These are phyloP conservation scores for Lasioglossum lativentre DNA, from an alignment of 2,888 invertebrate species.

Conservation along the genomic window DNA sequence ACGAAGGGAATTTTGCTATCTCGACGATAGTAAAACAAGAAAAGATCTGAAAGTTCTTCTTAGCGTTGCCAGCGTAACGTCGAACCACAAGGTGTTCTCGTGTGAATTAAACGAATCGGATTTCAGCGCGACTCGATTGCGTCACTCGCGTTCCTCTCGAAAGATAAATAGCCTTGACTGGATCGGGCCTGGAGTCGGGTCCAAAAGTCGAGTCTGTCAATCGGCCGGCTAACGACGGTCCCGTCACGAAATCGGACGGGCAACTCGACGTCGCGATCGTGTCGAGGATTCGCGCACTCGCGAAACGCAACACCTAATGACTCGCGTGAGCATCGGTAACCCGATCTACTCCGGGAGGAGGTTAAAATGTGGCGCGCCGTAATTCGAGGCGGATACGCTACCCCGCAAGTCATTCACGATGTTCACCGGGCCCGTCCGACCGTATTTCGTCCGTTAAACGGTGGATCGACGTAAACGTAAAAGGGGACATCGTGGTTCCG, in stretches of 20 bases:
- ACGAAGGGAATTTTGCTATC: not conserved
- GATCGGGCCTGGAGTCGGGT: not conserved
- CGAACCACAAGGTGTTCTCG: not conserved
- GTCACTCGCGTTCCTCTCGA: constrained; percentile 6
- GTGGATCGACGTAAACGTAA: constrained; percentile 44
- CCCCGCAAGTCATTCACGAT: constrained; percentile 61
- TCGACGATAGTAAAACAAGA: not conserved
- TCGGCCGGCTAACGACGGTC: constrained; percentile 30
- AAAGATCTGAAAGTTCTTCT: not conserved
- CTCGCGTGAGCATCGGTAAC: constrained; percentile 69
- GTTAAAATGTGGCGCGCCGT: constrained; percentile 64
- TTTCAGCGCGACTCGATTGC: not conserved
- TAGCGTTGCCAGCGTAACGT: not conserved
- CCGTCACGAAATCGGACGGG: constrained; percentile 30
- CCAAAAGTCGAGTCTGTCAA: constrained; percentile 16
- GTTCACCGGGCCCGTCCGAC: constrained; percentile 59
- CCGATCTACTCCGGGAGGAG: constrained; percentile 58
- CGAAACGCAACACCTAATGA: constrained; percentile 65
- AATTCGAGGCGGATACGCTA: constrained; percentile 68
- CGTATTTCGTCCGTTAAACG: constrained; percentile 55
- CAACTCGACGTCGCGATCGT: constrained; percentile 36
- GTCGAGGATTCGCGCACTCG: constrained; percentile 41
- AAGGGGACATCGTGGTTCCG: constrained; percentile 29
- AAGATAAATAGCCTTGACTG: constrained; percentile 1
- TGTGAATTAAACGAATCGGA: constrained; percentile 12